These are phyloP conservation scores for Nymphalis polychloros DNA, from an alignment of 2,888 invertebrate species.

Conservation along the genomic window DNA sequence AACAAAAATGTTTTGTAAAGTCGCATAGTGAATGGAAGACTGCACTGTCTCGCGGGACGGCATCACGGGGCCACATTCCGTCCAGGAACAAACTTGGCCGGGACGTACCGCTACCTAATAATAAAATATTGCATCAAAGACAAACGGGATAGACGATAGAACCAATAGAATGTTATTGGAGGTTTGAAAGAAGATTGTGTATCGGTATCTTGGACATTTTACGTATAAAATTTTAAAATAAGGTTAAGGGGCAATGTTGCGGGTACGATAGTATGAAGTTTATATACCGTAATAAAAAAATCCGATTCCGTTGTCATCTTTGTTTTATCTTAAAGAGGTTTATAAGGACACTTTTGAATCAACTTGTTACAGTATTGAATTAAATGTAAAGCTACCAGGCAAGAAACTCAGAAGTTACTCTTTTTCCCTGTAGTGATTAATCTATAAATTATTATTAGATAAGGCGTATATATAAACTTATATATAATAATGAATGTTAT, in stretches of 20 bases:
- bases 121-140: slow-evolving; percentile 36
- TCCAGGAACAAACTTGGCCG: slow-evolving; percentile 32
- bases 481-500: no score
- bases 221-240: slow-evolving; percentile 16
- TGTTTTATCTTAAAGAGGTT: no score
- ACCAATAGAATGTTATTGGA: slow-evolving; percentile 29
- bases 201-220: slow-evolving; percentile 1
- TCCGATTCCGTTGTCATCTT: no score
- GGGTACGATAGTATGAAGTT: no score
- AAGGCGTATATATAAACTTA: no score
- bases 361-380: no score
- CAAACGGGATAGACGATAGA: slow-evolving; percentile 21
- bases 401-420: no score
- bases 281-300: no score
- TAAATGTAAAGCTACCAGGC: no score
- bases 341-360: no score
- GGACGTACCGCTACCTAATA: slow-evolving; percentile 32
- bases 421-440: no score
- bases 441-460: no score
- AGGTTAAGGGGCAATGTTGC: background rate
- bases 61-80: slow-evolving; percentile 32
- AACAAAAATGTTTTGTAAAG: background rate
- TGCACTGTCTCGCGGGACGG: slow-evolving; percentile 25
- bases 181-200: slow-evolving; percentile 16
- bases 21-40: slow-evolving; percentile 23